A percentile compares a stretch with the other conserved stretches of the same genome.
phyloP scores from a whole-genome alignment of 2,113 vertebrate species.

The Ammospiza nelsoni region DNA sequence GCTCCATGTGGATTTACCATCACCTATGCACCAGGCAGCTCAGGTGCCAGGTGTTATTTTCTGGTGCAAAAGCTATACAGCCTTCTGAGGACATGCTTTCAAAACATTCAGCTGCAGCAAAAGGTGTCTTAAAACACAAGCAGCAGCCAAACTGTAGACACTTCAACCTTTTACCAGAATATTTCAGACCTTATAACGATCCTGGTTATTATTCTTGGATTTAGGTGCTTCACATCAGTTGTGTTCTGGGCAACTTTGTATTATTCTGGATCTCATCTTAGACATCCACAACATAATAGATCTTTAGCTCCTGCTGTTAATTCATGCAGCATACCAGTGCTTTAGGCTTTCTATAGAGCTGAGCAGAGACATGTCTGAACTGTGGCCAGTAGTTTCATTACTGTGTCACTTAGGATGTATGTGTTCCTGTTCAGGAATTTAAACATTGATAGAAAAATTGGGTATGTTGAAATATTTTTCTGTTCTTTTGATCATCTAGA shows the following conservation, averaged over 20 bases:
- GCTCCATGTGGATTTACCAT: not conserved
- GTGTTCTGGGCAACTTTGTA: not conserved
- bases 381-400: not conserved
- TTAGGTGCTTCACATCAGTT: not conserved
- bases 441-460: not conserved
- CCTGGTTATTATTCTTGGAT: not conserved
- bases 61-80: not conserved
- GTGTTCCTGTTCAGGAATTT: not conserved
- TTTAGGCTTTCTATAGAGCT: not conserved
- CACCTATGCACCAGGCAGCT: not conserved
- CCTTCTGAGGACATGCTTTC: not conserved
- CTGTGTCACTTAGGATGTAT: not conserved
- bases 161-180: not conserved
- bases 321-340: not conserved
- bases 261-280: constrained; percentile 19
- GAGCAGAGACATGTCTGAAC: not conserved
- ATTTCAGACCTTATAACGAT: not conserved
- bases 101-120: constrained; percentile 1
- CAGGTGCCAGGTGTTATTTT: rapidly evolving
- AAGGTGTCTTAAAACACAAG: not conserved
- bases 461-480: not conserved
- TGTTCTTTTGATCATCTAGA: not conserved
- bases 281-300: not conserved
- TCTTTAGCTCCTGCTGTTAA: constrained; percentile 12
- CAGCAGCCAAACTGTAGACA: not conserved